Percentiles rank a stretch among this genome's conserved stretches.
phyloP scores from a whole-genome alignment of 2,113 vertebrate species.

The Parotia lawesii region DNA sequence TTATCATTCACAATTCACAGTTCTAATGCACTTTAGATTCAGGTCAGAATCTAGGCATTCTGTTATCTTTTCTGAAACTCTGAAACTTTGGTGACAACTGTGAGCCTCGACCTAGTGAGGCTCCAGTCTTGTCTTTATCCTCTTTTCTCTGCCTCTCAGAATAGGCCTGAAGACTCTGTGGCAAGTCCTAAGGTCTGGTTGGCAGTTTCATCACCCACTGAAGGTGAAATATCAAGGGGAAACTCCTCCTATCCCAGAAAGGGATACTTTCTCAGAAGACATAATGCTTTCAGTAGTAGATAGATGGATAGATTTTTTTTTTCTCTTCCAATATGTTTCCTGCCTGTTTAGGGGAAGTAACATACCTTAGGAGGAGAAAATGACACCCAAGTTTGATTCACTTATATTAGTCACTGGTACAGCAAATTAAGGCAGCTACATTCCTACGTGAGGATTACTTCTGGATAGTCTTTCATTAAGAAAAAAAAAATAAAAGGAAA shows the following conservation, averaged over 20 bases:
- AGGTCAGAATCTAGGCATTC: neutral
- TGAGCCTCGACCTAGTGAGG: neutral
- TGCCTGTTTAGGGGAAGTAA: neutral
- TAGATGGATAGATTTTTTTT: neutral
- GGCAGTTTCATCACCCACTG: neutral
- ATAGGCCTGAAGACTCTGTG: neutral
- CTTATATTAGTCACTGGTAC: neutral
- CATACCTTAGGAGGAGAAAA: neutral
- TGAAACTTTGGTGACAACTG: neutral
- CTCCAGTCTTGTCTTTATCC: neutral
- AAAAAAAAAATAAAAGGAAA: neutral
- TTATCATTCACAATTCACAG: neutral
- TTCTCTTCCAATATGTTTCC: neutral
- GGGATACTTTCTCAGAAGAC: neutral
- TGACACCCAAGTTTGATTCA: neutral
- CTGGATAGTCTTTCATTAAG: neutral
- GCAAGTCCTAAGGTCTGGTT: neutral
- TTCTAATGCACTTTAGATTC: neutral
- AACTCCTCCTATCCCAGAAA: neutral
- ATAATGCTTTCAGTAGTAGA: neutral
- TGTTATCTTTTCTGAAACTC: neutral
- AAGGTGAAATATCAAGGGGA: neutral
- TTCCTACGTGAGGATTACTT: neutral
- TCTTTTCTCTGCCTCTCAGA: neutral
- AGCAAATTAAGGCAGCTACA: neutral